phyloP scores from a whole-genome alignment of 2,888 invertebrate genomes.

The Napeogenes sylphis region DNA sequence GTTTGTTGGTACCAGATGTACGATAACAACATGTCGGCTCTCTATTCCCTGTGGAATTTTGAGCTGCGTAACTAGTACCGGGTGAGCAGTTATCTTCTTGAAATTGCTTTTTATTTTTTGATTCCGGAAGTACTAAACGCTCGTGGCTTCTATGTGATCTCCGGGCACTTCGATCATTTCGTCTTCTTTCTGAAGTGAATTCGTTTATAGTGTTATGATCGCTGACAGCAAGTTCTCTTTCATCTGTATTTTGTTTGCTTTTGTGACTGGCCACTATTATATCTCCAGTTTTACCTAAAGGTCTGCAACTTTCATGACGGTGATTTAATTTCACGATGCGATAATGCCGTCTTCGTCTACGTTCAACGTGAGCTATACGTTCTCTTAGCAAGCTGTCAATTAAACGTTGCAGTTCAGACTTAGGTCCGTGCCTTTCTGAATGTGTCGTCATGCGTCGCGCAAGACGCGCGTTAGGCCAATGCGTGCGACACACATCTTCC shows the following conservation, averaged over 20 bases:
- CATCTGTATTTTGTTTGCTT: slow-evolving; percentile 49
- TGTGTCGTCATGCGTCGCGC: slow-evolving; percentile 54
- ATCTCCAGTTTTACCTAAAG: slow-evolving; percentile 69
- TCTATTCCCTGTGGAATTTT: slow-evolving; percentile 41
- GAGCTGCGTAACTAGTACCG: slow-evolving; percentile 55
- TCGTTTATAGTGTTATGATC: slow-evolving; percentile 51
- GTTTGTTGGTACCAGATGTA: slow-evolving; percentile 43
- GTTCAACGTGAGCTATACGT: slow-evolving; percentile 66
- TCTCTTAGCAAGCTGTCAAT: slow-evolving; percentile 67
- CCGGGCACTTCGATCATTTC: slow-evolving; percentile 41
- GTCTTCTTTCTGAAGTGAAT: slow-evolving; percentile 41
- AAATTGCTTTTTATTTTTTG: slow-evolving; percentile 38
- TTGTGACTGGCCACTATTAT: slow-evolving; percentile 72
- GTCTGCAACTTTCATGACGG: slow-evolving; percentile 61
- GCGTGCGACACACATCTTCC: slow-evolving; percentile 72
- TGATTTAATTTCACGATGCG: slow-evolving; percentile 69
- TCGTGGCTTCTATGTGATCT: slow-evolving; percentile 52
- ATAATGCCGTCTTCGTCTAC: slow-evolving; percentile 66
- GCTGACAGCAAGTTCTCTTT: slow-evolving; percentile 43
- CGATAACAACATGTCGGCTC: slow-evolving; percentile 62
- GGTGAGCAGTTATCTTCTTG: slow-evolving; percentile 51
- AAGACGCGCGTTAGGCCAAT: slow-evolving; percentile 67
- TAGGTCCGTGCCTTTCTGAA: slow-evolving; percentile 54
- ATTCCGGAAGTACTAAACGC: slow-evolving; percentile 41
- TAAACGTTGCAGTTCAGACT: slow-evolving; percentile 62